Percentiles rank a stretch among this genome's conserved stretches.
Evolutionary conservation across 1,140 invertebrate genomes (phyloP).

Genomic region (Centruroides sculpturatus): DNA sequence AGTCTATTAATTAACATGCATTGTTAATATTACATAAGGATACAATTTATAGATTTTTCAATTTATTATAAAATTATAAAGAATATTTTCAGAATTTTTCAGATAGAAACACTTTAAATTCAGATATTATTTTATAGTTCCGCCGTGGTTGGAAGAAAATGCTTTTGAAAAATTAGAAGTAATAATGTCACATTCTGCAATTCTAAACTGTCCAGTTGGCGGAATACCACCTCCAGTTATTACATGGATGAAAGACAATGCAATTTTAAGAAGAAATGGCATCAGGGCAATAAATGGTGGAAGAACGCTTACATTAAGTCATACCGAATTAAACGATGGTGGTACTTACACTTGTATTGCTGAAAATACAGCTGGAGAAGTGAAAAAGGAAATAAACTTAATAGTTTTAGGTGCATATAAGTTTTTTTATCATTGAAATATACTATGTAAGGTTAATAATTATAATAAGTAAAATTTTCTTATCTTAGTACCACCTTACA

Average conservation of each 20-base stretch:
- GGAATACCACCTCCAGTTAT: constrained; percentile 10
- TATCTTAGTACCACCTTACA: no score
- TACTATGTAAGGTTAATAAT: no score
- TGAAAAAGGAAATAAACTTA: constrained; percentile 53
- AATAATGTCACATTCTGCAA: not conserved
- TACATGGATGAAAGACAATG: constrained; percentile 15
- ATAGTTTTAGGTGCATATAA: constrained; percentile 49
- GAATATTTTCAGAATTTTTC: no score
- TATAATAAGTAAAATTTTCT: not conserved
- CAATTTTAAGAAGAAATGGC: constrained; percentile 1
- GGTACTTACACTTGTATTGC: constrained; percentile 67
- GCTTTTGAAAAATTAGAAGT: not conserved
- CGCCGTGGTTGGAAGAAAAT: not conserved
- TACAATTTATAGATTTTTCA: no score
- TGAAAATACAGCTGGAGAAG: constrained; percentile 63
- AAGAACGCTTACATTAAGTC: constrained; percentile 1
- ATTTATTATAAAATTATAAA: no score
- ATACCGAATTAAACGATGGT: constrained; percentile 4
- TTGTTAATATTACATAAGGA: no score
- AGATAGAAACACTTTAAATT: not conserved
- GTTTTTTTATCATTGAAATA: no score
- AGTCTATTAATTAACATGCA: no score
- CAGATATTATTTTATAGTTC: not conserved
- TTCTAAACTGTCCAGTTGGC: constrained; percentile 5
- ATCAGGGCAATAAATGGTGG: constrained; percentile 3